A percentile compares a stretch with the other conserved stretches of the same genome.
These are phyloP conservation scores for Petrosia ficiformis DNA, from an alignment of 37 sponge, comb jelly and placozoan species.

Conservation along the genomic window DNA sequence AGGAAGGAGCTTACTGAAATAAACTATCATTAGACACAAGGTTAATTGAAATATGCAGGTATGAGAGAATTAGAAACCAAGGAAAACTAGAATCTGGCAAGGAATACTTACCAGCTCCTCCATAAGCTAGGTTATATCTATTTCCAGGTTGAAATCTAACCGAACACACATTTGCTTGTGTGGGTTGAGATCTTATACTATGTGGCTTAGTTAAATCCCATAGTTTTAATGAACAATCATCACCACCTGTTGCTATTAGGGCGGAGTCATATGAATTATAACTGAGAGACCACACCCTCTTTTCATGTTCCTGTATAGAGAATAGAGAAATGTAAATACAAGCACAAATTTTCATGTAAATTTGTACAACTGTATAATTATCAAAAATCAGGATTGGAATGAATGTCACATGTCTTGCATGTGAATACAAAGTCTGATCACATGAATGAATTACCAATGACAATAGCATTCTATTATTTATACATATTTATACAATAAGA, in stretches of 20 bases:
- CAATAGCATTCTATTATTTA: too few relatives aligned
- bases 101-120: slow-evolving; percentile 63
- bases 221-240: slow-evolving; percentile 77
- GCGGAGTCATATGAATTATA: slow-evolving; percentile 63
- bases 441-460: background rate
- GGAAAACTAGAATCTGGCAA: too few relatives aligned
- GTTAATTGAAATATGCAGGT: too few relatives aligned
- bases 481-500: too few relatives aligned
- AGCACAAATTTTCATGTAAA: background rate
- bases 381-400: too few relatives aligned
- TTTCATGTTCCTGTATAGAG: slow-evolving; percentile 63
- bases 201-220: slow-evolving; percentile 51
- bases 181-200: slow-evolving; percentile 24
- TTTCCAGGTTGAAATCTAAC: slow-evolving; percentile 72
- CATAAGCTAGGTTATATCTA: slow-evolving; percentile 68
- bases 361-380: too few relatives aligned
- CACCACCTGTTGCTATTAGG: slow-evolving; percentile 77
- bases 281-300: slow-evolving; percentile 80
- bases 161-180: slow-evolving; percentile 78
- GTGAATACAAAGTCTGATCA: background rate
- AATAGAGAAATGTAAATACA: background rate
- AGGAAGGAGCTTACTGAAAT: too few relatives aligned
- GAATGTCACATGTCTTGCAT: too few relatives aligned
- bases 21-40: too few relatives aligned
- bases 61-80: too few relatives aligned